Evolutionary conservation across 2,113 vertebrate species (phyloP), one percentile per base, ranked within the genome.

Genomic region (Pachypanchax playfairii): DNA sequence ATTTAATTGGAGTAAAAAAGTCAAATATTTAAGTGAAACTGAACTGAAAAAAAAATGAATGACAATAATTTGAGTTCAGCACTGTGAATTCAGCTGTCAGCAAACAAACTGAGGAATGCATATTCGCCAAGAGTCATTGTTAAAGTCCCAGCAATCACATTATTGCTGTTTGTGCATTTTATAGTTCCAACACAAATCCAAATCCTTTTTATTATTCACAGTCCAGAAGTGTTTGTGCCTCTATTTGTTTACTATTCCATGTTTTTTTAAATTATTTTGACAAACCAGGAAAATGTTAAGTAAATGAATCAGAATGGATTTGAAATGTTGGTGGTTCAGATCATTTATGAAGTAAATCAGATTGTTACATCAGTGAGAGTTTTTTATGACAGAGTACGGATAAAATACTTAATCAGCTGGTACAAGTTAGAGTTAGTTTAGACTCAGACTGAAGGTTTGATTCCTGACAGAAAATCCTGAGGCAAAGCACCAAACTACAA

Each of bases 151-250:
- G 3, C 9, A 56, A 48, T 72, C n/a, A n/a, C n/a, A 56, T 39
- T 31, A 65, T 41, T 62, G 20, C 36, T 51, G 18, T 35, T 24
- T 25, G 13, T 62, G 26, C 31, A 36, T 29, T 42, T 54, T n/a
- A n/a, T n/a, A n/a, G n/a, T n/a, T n/a, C n/a, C n/a, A n/a, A 26
- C 26, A 33, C 42, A 29, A 44, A n/a, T 38, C 38, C 60, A 49
- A 53, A 50, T 4, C 1, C 14, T 15, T 7, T 55, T 43, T 68
- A 24, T 24, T 20, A 49, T 73, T 51, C 43, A 57, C 4, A 20
- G 22, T 50, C 6, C 6, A 10, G 1, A 5, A 43, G 10, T 9
- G 8, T 39, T 5, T 20, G 28, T 0, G 56, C 1, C 35, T 43
- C 6, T 48, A 29, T 18, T 5, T 5, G 1, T 35, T 20, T 36